A percentile compares a stretch with the other conserved stretches of the same genome.
phyloP scores from a whole-genome alignment of 2,888 invertebrate genomes.

The Scaptodrosophila latifasciaeformis region DNA sequence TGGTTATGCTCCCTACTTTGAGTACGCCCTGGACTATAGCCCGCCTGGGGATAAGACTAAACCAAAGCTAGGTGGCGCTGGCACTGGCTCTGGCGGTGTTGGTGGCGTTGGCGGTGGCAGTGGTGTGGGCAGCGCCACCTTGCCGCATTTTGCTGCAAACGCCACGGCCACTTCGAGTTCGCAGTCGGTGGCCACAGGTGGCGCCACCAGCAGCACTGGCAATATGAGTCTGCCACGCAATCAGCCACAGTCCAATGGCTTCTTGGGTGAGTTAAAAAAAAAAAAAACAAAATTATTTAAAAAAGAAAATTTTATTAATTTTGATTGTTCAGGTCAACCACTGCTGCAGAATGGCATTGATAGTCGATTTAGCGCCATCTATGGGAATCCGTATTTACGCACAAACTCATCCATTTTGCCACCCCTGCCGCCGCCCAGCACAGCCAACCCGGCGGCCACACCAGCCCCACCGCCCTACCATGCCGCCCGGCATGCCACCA shows the following conservation, averaged over 20 bases:
- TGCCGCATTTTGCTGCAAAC: constrained; percentile 70
- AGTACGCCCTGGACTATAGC: constrained; percentile 91
- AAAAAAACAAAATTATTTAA: no score
- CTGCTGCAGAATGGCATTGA: constrained; percentile 74
- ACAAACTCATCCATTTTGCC: constrained; percentile 78
- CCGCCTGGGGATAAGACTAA: constrained; percentile 78
- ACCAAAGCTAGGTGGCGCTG: no score
- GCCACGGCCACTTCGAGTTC: constrained; percentile 27
- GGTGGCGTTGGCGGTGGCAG: constrained; percentile 32
- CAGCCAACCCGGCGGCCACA: constrained; percentile 85
- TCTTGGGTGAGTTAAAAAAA: constrained; percentile 73
- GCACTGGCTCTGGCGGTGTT: background rate
- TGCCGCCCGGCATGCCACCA: constrained; percentile 67
- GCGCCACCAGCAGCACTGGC: constrained; percentile 20
- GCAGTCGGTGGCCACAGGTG: background rate
- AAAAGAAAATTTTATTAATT: background rate
- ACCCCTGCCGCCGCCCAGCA: constrained; percentile 79
- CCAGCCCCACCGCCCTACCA: constrained; percentile 88
- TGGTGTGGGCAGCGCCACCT: constrained; percentile 66
- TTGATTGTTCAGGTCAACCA: constrained; percentile 67
- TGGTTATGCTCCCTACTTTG: constrained; percentile 83
- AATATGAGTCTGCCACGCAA: constrained; percentile 73
- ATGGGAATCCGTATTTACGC: constrained; percentile 91
- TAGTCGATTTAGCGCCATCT: constrained; percentile 87
- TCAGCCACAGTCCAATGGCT: constrained; percentile 71